Evolutionary conservation across 2,113 vertebrate species (phyloP), one percentile per base, ranked within the genome.

Genomic region (Petromus typicus): DNA sequence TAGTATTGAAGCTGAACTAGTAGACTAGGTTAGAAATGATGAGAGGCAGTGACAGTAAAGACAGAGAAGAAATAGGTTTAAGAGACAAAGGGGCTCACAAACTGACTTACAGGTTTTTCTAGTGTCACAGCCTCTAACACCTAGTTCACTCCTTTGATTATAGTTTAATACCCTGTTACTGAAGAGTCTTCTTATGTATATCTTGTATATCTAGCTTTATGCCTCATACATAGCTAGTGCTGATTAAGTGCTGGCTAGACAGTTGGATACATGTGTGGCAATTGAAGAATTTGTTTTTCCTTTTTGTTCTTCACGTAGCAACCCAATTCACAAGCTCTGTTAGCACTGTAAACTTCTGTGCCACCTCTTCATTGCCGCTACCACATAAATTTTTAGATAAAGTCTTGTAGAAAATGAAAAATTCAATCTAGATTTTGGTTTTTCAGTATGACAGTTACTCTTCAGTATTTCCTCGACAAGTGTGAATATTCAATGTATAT

Each of bases 1-100:
- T 20, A 25, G 18, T 5, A 2, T 67, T 8, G 12, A n/a, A 4
- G 2, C 6, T 45, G 1, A 20, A 3, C 6, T 43, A 30, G 67
- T 56, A 34, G 87, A 34, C 34, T 79, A 34, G 71, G 10, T 82
- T 48, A 73, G 13, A 61, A 88, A 45, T 91, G 40, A 73, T 45
- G 32, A 57, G 25, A 79, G 16, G 22, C 34, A 34, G 27, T 86
- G 63, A n/a, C 9, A 13, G 11, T 40, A 63, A 57, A 8, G 23
- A 87, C 90, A n/a, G 56, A 80, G n/a, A 56, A n/a, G 20, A 64
- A 16, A 13, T 32, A 84, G 5, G 34, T 37, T 51, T 90, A 20
- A n/a, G 43, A 25, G 3, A 32, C 64, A 43, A 43, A 79, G 83
- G 43, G 25, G 34, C 51, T 66, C 23, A 27, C 10, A 54, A 78